phyloP scores from a whole-genome alignment of 2,113 vertebrate species.

The Crocuta crocuta region DNA sequence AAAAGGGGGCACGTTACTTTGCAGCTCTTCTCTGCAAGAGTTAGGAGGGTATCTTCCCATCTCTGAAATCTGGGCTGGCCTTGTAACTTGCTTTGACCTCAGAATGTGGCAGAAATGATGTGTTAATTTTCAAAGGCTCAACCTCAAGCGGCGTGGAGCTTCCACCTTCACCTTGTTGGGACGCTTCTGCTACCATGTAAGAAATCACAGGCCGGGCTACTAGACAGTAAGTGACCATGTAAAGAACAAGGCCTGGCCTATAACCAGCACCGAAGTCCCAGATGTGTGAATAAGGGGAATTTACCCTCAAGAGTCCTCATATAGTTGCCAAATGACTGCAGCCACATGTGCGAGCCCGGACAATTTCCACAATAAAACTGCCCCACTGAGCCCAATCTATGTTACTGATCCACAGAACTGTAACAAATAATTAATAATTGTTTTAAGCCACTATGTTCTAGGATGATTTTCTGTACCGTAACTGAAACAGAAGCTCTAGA shows the following conservation, averaged over 20 bases:
- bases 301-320: not conserved
- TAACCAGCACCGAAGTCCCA: not conserved
- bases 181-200: not conserved
- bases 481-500: constrained; percentile 13
- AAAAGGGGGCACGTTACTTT: not conserved
- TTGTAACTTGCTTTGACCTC: not conserved
- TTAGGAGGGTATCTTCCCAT: not conserved
- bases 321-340: not conserved
- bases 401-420: not conserved
- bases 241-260: not conserved
- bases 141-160: not conserved
- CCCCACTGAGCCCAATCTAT: not conserved
- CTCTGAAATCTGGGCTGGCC: not conserved
- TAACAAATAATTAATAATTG: not conserved
- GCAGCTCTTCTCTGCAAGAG: not conserved
- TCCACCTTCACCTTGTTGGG: not conserved
- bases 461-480: not conserved
- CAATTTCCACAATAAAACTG: not conserved
- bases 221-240: not conserved
- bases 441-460: not conserved
- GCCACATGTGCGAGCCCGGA: not conserved
- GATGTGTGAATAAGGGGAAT: not conserved
- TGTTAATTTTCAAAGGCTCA: not conserved
- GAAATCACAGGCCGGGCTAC: not conserved
- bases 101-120: not conserved